A percentile compares a stretch with the other conserved stretches of the same genome.
These are phyloP conservation scores for Malurus cyaneus DNA, from an alignment of 2,113 vertebrate species.

Conservation along the genomic window DNA sequence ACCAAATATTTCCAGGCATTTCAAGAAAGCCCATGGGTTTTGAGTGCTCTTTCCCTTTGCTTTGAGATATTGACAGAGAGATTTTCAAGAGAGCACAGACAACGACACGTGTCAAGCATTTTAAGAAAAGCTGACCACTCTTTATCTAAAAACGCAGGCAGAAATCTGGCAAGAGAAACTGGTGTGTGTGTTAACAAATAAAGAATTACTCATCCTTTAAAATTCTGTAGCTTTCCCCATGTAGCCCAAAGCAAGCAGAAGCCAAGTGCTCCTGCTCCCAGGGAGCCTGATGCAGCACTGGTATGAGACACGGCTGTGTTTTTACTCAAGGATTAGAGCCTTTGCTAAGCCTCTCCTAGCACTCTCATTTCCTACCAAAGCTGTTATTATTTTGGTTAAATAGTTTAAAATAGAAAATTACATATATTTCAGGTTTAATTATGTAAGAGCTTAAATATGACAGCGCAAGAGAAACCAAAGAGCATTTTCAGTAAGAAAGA, in stretches of 20 bases:
- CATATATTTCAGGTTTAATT: constrained; percentile 2
- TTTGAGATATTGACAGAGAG: background rate
- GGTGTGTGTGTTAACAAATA: background rate
- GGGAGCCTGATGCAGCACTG: background rate
- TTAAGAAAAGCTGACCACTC: background rate
- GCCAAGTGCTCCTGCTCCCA: background rate
- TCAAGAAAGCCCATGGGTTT: background rate
- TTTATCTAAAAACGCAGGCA: background rate
- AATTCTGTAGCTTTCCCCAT: background rate
- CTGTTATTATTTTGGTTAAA: constrained; percentile 1
- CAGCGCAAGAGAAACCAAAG: background rate
- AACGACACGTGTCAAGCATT: background rate
- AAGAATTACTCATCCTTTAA: background rate
- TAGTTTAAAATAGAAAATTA: constrained; percentile 27
- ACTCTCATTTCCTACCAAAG: background rate
- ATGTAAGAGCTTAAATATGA: background rate
- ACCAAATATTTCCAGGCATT: background rate
- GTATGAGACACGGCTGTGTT: background rate
- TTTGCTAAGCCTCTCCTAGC: background rate
- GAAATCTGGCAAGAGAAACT: background rate
- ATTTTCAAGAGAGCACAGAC: background rate
- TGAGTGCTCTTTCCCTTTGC: background rate
- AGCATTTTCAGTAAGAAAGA: background rate
- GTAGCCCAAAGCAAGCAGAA: background rate
- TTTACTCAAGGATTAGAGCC: background rate